phyloP scores from a whole-genome alignment of 1,140 invertebrate species.

The Zaprionus nigranus region DNA sequence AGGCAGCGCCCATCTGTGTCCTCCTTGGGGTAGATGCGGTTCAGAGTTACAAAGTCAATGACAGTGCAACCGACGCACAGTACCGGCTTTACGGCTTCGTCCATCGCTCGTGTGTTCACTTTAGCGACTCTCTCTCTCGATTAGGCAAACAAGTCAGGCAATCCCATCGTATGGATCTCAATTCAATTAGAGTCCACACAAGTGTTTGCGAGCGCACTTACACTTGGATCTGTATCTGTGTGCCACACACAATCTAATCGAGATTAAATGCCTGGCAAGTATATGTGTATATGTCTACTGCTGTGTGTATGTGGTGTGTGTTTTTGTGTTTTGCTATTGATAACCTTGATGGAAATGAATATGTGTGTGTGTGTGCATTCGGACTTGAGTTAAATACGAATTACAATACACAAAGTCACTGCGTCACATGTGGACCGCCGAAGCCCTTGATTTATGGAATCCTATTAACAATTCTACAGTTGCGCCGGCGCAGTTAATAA shows the following conservation, averaged over 20 bases:
- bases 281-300: neutral
- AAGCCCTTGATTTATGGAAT: neutral
- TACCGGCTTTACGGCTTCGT: constrained; percentile 40
- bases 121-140: constrained; percentile 6
- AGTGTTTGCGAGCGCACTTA: constrained; percentile 9
- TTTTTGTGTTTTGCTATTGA: neutral
- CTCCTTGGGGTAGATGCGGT: constrained; percentile 85
- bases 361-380: neutral
- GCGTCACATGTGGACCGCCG: neutral
- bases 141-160: constrained; percentile 12
- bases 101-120: constrained; percentile 31
- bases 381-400: constrained; percentile 4
- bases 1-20: constrained; percentile 86
- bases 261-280: constrained; percentile 5
- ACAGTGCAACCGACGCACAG: constrained; percentile 85
- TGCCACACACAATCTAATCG: constrained; percentile 41
- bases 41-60: constrained; percentile 86
- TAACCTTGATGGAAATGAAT: neutral
- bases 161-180: constrained; percentile 19
- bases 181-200: constrained; percentile 21
- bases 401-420: neutral
- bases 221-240: neutral
- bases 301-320: neutral
- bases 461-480: neutral
- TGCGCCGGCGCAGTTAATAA: neutral